Evolutionary conservation across 2,888 invertebrate species (phyloP), one percentile per base, ranked within the genome.

Genomic region (Callosobruchus maculatus): DNA sequence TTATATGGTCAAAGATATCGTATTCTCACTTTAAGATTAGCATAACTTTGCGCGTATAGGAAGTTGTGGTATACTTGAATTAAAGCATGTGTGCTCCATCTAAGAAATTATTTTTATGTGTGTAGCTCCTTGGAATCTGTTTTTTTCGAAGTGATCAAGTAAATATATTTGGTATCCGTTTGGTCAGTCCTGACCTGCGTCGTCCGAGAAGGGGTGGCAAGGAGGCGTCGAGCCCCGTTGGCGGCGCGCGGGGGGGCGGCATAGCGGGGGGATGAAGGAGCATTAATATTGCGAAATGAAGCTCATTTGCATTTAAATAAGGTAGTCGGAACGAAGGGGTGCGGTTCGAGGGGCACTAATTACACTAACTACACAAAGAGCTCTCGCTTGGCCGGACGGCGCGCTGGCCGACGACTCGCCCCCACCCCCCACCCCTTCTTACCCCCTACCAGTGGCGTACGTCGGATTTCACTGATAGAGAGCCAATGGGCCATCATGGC

Each of bases 251-350:
- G 31, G 22, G 22, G 72, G 3, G 72, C 71, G n/a, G 70, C 22
- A 30, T 67, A 20, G 72, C 68, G 70, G 75, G 30, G 73, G 77
- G 74, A 74, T 66, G 72, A 22, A 66, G 74, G 74, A 72, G 31
- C 93, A 93, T 93, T 93, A 93, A 93, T 93, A 93, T 93, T 91
- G 92, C 92, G 93, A 93, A 93, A 93, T 93, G 93, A 93, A 93
- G 93, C 93, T 94, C 93, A 94, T 94, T 93, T 93, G 92, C 93
- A 93, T 93, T 93, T 93, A 93, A 93, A 93, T 93, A 93, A 93
- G 93, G 93, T 87, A 87, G 85, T 86, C 85, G 83, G 80, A 79
- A 78, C 79, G 77, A 81, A 78, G 81, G 80, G 80, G 80, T 79
- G 81, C 80, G 80, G 83, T 77, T 77, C 78, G 82, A 80, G 81